phyloP scores from a whole-genome alignment of 2,888 invertebrate genomes.

The Pseudanteris insignis region DNA sequence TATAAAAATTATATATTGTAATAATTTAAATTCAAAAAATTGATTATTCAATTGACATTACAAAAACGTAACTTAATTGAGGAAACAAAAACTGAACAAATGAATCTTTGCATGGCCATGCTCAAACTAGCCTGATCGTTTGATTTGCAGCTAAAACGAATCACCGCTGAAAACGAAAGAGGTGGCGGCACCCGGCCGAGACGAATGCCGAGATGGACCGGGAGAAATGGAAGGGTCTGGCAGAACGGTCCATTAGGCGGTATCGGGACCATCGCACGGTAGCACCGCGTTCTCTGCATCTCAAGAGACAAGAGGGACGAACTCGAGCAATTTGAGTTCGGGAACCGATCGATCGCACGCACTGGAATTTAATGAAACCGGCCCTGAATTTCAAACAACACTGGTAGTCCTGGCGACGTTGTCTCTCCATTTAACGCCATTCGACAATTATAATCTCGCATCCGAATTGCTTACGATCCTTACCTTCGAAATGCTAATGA shows the following conservation, averaged over 20 bases:
- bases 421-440: slow-evolving; percentile 55
- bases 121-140: slow-evolving; percentile 40
- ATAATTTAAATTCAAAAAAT: too few relatives aligned
- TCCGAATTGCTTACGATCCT: slow-evolving; percentile 21
- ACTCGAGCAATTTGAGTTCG: slow-evolving; percentile 50
- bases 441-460: slow-evolving; percentile 40
- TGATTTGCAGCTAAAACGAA: slow-evolving; percentile 32
- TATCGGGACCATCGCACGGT: slow-evolving; percentile 67
- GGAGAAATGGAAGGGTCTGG: slow-evolving; percentile 54
- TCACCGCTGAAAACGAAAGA: slow-evolving; percentile 44
- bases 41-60: too few relatives aligned
- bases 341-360: slow-evolving; percentile 48
- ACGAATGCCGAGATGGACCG: slow-evolving; percentile 46
- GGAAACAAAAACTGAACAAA: too few relatives aligned
- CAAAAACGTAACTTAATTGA: too few relatives aligned
- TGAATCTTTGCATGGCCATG: slow-evolving; percentile 33
- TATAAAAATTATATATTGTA: too few relatives aligned
- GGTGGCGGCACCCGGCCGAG: slow-evolving; percentile 52
- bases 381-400: slow-evolving; percentile 58
- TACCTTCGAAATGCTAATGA: slow-evolving; percentile 32
- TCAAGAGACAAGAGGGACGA: slow-evolving; percentile 57
- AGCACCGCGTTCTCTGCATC: slow-evolving; percentile 67
- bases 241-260: slow-evolving; percentile 66
- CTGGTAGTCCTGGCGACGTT: slow-evolving; percentile 62
- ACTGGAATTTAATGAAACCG: slow-evolving; percentile 41